Evolutionary conservation across 2,113 vertebrate species (phyloP), one percentile per base, ranked within the genome.

Genomic region (Beaufortia kweichowensis): DNA sequence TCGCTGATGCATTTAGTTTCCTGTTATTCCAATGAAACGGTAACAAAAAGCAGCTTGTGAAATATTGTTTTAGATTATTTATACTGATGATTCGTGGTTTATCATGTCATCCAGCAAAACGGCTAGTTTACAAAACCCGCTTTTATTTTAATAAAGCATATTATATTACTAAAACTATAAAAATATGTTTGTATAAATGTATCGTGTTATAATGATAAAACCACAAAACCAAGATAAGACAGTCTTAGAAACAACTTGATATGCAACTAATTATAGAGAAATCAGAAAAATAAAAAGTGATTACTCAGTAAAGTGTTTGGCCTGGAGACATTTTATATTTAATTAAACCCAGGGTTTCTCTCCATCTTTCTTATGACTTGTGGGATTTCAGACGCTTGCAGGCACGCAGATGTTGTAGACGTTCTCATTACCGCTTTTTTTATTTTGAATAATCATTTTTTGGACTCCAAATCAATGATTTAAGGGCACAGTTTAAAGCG

Each of bases 251-350:
- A 46, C 48, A n/a, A n/a, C n/a, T n/a, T n/a, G n/a, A n/a, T n/a
- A n/a, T n/a, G n/a, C n/a, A n/a, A n/a, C n/a, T 71, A 72, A 76
- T 81, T 61, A 41, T 68, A 17, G 57, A 62, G 43, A 68, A 84
- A 81, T 63, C 26, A 73, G 61, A 66, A 68, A 76, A 76, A 19
- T 21, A 55, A 26, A 26, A 15, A 14, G n/a, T n/a, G 41, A 75
- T 77, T 72, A 55, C 65, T 76, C 24, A 2, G 60, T 48, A 21
- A 74, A 64, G 24, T 50, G 3, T 41, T 66, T 73, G 15, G 63
- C 73, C 77, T 33, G 19, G 24, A 84, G 77, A 77, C 50, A 46
- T 65, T 79, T 64, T 43, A 68, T 70, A 67, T 81, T 67, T 67
- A 67, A 77, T 77, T 75, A 71, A 79, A 80, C 74, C 59, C 43